Base-by-base conservation (phyloP, 2,797 vertebrate genomes). In the Eulemur rubriventer region DNA sequence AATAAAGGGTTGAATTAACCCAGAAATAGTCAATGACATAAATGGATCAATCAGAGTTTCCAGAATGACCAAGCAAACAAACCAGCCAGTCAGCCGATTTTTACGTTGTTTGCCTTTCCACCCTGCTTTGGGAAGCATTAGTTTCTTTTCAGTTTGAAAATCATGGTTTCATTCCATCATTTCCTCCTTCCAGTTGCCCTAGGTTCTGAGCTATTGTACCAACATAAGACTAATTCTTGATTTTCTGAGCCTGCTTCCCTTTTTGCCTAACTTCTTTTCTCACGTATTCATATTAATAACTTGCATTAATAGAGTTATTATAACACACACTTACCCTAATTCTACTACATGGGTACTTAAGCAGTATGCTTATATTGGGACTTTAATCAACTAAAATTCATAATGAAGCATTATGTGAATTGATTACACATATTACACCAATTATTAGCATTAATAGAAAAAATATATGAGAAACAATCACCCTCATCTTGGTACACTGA, bases 121-220 rank as follows among this genome's bases (percentile, higher is more conserved):
- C 7, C 30, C 72, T 70, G 83, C 4, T 57, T 26, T 92, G 65
- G n/a, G 41, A 96, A 50, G 50, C 48, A 73, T 89, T 97, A 61
- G 46, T 97, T 97, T 75, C 24, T 72, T 97, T 89, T 94, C 24
- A 84, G 1, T 59, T 80, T 94, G 48, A 87, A 96, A 96, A 73
- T 88, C 14, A 6, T 91, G 4, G 50, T 92, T 95, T 96, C 7
- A 63, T 94, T 92, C 10, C 33, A 85, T 28, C 52, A 50, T 87
- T 87, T 89, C n/a, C 83, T 78, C 16, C 22, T 94, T 93, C 43
- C 10, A 50, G 16, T 92, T n/a, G 18, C 52, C 22, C 6, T 90
- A 69, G 48, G 30, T 41, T 89, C 33, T 95, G 43, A 17, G 41
- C 33, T 59, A 0, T 95, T 82, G 6, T 7, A 52, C 30, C 75